Percentiles rank a stretch among this genome's conserved stretches.
phyloP scores from a whole-genome alignment of 2,113 vertebrate genomes.

The Sus scrofa region DNA sequence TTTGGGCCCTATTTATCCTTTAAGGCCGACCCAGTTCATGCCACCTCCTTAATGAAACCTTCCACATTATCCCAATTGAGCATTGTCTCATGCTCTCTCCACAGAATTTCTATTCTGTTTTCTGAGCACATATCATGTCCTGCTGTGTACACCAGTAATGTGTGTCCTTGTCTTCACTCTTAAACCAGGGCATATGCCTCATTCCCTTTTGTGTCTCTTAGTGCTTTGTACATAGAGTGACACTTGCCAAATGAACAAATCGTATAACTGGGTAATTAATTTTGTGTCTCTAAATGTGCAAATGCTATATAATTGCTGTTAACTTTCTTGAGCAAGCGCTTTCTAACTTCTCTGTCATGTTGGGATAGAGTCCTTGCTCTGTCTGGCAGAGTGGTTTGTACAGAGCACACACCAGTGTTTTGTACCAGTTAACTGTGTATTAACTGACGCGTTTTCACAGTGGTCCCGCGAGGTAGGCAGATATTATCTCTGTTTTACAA shows the following conservation, averaged over 20 bases:
- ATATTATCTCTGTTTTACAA: neutral
- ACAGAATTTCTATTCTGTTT: neutral
- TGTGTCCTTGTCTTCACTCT: neutral
- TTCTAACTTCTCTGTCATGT: neutral
- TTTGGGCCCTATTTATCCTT: neutral
- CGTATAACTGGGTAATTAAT: neutral
- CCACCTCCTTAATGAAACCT: neutral
- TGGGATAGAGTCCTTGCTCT: neutral
- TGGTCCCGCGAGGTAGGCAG: neutral
- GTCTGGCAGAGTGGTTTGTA: neutral
- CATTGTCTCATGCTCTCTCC: neutral
- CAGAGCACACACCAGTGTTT: too few species aligned
- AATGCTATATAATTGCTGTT: neutral
- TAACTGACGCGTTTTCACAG: neutral
- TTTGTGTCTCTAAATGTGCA: neutral
- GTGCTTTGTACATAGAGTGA: neutral
- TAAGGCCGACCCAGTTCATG: neutral
- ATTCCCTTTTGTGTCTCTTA: neutral
- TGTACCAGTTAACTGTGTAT: neutral
- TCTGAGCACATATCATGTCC: neutral
- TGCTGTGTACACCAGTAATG: neutral
- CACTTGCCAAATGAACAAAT: neutral
- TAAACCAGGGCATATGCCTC: too few species aligned
- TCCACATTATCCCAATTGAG: too few species aligned
- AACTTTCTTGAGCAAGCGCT: neutral